Evolutionary conservation across 2,797 vertebrate species (phyloP), one percentile per base, ranked within the genome.

Genomic region (Graptemys geographica): DNA sequence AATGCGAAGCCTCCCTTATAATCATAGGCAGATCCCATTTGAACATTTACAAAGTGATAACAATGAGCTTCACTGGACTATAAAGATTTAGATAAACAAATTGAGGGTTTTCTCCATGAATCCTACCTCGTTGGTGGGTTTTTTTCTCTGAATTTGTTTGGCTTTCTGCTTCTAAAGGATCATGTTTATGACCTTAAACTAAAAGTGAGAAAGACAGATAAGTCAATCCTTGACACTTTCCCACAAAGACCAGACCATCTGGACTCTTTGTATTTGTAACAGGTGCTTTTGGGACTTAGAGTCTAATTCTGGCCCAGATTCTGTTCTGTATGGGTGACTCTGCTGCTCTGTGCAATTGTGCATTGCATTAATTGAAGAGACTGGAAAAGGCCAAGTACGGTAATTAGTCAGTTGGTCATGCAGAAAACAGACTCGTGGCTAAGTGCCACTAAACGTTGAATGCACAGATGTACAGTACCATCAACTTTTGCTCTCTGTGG

Each of bases 321-420:
- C 88, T 96, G 96, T 98, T 97, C 97, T 97, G 97, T 98, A 97
- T 97, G 97, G 98, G 98, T 98, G 97, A 98, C 97, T 98, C 95
- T 97, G 97, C 97, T 96, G 97, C 97, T 98, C 83, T 97, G 96
- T 97, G 96, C 96, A 98, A 98, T 97, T 98, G 98, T 97, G 97
- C 95, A 97, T 97, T 98, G 98, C 98, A 98, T 98, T 98, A 98
- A 98, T 98, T 98, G 98, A 98, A 98, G 96, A 96, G 97, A 98
- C 92, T 98, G 95, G 96, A 95, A 98, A 98, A 98, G 98, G 98
- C 98, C 97, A 98, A 98, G 97, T 97, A 98, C 96, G 96, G 98
- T 98, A 98, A 98, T 99, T 98, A 98, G 98, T 98, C 97, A 98
- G 97, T 97, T 98, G 97, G 97, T 98, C 98, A 97, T 97, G 98